phyloP scores from a whole-genome alignment of 2,113 vertebrate genomes.

The Ptyas mucosa region DNA sequence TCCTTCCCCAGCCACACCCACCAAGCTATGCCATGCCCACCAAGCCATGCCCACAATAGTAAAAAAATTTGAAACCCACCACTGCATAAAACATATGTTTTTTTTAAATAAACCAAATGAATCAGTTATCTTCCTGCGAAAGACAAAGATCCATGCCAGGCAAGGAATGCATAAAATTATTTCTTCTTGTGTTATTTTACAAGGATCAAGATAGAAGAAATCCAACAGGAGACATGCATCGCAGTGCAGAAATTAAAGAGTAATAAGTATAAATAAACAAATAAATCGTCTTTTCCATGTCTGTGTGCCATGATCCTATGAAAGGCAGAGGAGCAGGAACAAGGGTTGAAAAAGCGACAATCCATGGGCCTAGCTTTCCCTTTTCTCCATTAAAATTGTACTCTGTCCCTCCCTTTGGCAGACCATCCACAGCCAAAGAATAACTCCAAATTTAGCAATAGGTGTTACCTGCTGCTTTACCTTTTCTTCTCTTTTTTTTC shows the following conservation, averaged over 20 bases:
- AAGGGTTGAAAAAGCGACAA: neutral
- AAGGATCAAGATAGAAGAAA: neutral
- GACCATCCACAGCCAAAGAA: neutral
- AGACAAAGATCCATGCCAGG: neutral
- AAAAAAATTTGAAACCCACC: too few relatives aligned
- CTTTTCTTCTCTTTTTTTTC: neutral
- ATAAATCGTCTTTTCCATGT: neutral
- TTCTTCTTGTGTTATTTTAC: neutral
- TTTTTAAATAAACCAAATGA: neutral
- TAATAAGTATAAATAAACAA: too few relatives aligned
- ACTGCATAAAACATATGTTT: too few relatives aligned
- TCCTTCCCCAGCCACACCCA: too few relatives aligned
- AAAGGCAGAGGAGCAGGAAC: neutral
- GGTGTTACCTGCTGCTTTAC: neutral
- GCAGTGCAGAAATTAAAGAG: neutral
- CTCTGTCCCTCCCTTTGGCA: neutral
- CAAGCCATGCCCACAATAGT: too few relatives aligned
- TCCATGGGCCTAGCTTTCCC: neutral
- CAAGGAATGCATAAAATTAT: neutral
- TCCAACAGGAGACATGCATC: neutral
- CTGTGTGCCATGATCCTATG: neutral
- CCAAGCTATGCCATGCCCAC: too few relatives aligned
- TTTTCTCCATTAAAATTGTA: neutral
- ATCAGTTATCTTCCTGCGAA: neutral
- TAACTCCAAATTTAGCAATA: neutral